Conservation (phyloP, 2,888 invertebrate genomes). For the Bombylius discolor region DNA sequence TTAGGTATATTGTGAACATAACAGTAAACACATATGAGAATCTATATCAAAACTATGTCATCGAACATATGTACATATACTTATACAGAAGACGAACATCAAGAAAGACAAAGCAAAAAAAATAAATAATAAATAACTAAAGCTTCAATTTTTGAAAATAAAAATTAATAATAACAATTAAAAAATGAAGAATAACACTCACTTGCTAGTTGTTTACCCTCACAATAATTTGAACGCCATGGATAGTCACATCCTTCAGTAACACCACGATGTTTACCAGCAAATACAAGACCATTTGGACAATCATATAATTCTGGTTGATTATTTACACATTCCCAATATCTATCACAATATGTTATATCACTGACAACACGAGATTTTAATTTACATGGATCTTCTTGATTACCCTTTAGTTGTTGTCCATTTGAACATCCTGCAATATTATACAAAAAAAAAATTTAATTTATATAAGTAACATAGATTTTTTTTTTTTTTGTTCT, state of each 20-base stretch:
- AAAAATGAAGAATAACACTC: conserved; percentile 25
- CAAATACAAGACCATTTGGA: conserved; percentile 80
- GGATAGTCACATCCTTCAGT: conserved; percentile 85
- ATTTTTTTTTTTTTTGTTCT: too few species aligned
- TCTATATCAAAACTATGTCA: too few species aligned
- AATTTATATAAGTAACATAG: not conserved
- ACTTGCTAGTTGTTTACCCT: conserved; percentile 65
- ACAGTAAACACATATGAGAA: too few species aligned
- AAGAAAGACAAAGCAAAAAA: not conserved
- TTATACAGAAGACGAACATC: too few species aligned
- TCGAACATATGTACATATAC: not conserved
- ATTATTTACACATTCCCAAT: conserved; percentile 75
- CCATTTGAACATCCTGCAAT: conserved; percentile 6
- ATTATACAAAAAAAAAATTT: not conserved
- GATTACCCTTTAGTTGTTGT: conserved; percentile 26
- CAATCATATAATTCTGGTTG: conserved; percentile 77
- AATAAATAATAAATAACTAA: too few species aligned
- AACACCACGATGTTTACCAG: conserved; percentile 75
- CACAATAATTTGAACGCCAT: conserved; percentile 79
- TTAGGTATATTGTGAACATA: too few species aligned
- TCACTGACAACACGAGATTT: conserved; percentile 65
- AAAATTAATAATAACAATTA: too few species aligned
- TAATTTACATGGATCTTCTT: conserved; percentile 70
- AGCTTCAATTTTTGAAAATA: too few species aligned
- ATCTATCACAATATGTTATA: conserved; percentile 63